These are phyloP conservation scores for Liparis tanakae DNA, from an alignment of 2,797 vertebrate species.

Conservation along the genomic window DNA sequence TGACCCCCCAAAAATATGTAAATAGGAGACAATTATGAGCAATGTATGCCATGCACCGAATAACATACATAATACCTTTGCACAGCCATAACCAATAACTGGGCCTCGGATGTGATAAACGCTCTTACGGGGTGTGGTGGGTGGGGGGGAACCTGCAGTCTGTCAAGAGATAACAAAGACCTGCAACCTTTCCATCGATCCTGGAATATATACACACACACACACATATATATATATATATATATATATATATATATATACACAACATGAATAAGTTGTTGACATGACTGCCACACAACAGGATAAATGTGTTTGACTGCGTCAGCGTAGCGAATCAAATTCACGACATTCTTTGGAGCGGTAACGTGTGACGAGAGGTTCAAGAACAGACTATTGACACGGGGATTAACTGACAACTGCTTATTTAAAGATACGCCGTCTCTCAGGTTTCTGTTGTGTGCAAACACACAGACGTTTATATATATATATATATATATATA, in stretches of 20 bases:
- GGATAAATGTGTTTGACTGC: constrained; percentile 40
- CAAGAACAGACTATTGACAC: constrained; percentile 43
- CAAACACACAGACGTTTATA: constrained; percentile 33
- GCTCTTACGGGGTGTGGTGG: background rate
- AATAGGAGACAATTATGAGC: constrained; percentile 1
- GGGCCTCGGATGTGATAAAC: background rate
- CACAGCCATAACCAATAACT: background rate
- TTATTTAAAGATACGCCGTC: constrained; percentile 48
- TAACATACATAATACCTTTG: background rate
- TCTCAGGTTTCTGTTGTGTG: constrained; percentile 20
- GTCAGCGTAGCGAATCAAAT: constrained; percentile 41
- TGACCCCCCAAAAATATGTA: too few relatives aligned
- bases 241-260: too few relatives aligned
- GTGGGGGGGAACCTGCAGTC: background rate
- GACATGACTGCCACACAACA: constrained; percentile 7
- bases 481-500: too few relatives aligned
- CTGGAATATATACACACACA: background rate
- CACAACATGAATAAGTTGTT: too few relatives aligned
- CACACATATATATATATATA: too few relatives aligned
- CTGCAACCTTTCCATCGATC: background rate
- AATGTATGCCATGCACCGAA: background rate
- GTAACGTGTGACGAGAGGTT: constrained; percentile 37
- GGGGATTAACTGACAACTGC: constrained; percentile 44
- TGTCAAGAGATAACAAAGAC: background rate
- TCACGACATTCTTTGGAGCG: constrained; percentile 43